phyloP scores from a whole-genome alignment of 2,797 vertebrate species.

The Pangasius macronema region DNA sequence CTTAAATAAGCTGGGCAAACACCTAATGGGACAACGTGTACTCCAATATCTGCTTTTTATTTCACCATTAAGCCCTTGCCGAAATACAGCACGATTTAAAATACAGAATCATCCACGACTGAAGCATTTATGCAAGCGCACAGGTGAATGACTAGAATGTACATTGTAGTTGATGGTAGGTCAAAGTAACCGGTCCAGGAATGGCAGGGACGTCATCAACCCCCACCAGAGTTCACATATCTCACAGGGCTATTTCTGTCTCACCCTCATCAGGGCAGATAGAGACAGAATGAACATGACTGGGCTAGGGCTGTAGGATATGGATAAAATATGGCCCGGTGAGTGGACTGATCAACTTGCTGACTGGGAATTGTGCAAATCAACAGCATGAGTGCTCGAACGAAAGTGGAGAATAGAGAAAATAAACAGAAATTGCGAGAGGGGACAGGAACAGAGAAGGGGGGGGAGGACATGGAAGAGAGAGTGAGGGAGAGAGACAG shows the following conservation, averaged over 20 bases:
- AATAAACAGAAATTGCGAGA: neutral
- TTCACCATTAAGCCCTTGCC: neutral
- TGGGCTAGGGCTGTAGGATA: neutral
- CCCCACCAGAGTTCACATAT: conserved; percentile 64
- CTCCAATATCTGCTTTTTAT: neutral
- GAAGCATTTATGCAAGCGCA: neutral
- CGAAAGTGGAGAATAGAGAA: neutral
- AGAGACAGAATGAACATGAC: conserved; percentile 61
- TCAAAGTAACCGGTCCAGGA: conserved; percentile 59
- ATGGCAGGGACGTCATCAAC: conserved; percentile 59
- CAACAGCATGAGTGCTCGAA: neutral
- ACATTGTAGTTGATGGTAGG: neutral
- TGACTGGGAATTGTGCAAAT: neutral
- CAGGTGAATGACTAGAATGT: conserved; percentile 1
- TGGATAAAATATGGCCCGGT: neutral
- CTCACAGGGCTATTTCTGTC: conserved; percentile 75
- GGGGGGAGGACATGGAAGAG: neutral
- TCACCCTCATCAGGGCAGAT: conserved; percentile 55
- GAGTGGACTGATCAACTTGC: neutral
- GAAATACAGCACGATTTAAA: neutral
- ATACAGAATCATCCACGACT: neutral
- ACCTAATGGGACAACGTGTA: neutral
- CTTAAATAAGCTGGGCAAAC: conserved; percentile 1
- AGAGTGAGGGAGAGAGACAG: conserved; percentile 3
- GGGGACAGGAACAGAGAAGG: neutral